These are phyloP conservation scores for Actenoides lindsayi DNA, from an alignment of 2,113 vertebrate species.

Conservation along the genomic window DNA sequence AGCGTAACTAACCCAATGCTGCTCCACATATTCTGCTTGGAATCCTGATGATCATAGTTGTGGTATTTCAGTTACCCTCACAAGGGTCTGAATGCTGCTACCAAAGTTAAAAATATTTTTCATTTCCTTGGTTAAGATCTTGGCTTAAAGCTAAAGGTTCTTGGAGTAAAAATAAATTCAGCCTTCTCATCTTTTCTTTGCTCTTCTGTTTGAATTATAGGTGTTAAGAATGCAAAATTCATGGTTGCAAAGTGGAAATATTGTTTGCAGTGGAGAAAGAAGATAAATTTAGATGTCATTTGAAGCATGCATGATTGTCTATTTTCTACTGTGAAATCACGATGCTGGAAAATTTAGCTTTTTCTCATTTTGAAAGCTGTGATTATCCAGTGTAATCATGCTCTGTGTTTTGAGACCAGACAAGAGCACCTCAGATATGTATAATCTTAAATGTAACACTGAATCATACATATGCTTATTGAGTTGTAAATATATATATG, in stretches of 20 bases:
- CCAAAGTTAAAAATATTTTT: constrained; percentile 39
- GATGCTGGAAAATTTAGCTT: constrained; percentile 63
- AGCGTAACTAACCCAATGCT: neutral
- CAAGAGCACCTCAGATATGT: constrained; percentile 31
- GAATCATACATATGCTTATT: constrained; percentile 29
- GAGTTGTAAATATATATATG: constrained; percentile 46
- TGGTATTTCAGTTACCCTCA: neutral
- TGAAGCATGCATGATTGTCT: constrained; percentile 59
- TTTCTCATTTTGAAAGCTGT: constrained; percentile 53
- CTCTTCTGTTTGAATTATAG: constrained; percentile 60
- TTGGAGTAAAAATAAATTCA: constrained; percentile 49
- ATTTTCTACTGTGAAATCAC: constrained; percentile 59
- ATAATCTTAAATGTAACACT: constrained; percentile 45
- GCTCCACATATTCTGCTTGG: neutral
- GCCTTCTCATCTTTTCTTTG: constrained; percentile 37
- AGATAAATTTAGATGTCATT: constrained; percentile 65
- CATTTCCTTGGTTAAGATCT: constrained; percentile 39
- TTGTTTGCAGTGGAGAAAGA: constrained; percentile 47
- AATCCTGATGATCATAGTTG: neutral
- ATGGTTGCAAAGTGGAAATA: constrained; percentile 56
- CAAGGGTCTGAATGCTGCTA: neutral
- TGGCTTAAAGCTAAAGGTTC: constrained; percentile 35
- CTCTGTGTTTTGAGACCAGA: constrained; percentile 47
- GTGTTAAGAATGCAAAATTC: constrained; percentile 61
- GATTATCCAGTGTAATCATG: constrained; percentile 54